Evolutionary conservation across 2,113 vertebrate genomes (phyloP).

Genomic region (Shinisaurus crocodilurus): DNA sequence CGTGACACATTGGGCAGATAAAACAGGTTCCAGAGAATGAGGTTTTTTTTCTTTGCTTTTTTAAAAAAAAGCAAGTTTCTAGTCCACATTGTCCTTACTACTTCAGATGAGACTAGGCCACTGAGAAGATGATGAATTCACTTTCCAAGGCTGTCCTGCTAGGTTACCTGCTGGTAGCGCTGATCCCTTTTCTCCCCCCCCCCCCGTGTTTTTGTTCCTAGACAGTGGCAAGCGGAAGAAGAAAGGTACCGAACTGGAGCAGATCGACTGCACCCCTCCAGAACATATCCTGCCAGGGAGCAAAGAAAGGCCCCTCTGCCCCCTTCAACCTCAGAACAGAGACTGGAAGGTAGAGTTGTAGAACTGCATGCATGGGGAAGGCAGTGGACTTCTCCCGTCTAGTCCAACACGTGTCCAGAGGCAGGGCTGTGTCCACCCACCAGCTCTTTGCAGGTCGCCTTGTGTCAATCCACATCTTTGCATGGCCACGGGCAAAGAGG

Average conservation of each 20-base stretch:
- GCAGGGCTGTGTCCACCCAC: not conserved
- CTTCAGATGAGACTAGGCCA: not conserved
- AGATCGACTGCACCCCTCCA: slow-evolving; percentile 97
- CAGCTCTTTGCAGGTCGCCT: not conserved
- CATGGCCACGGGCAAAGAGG: not conserved
- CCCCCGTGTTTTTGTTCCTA: slow-evolving; percentile 55
- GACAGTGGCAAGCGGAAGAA: slow-evolving; percentile 95
- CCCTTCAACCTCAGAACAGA: slow-evolving; percentile 96
- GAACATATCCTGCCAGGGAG: slow-evolving; percentile 97
- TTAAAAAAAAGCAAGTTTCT: not conserved
- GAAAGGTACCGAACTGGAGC: slow-evolving; percentile 93
- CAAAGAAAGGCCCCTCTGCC: slow-evolving; percentile 92
- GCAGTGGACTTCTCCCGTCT: no score
- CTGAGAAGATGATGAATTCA: not conserved
- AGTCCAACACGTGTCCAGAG: not conserved
- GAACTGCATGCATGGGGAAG: no score
- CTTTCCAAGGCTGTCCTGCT: not conserved
- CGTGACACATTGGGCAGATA: not conserved
- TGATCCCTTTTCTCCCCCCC: slow-evolving; percentile 54
- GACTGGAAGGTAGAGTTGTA: slow-evolving; percentile 90
- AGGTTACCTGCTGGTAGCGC: not conserved
- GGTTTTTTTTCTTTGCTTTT: not conserved
- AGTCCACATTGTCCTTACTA: not conserved
- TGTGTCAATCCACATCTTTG: not conserved
- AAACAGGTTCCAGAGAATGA: not conserved